phyloP scores from a whole-genome alignment of 2,113 vertebrate genomes.

The Orycteropus afer region DNA sequence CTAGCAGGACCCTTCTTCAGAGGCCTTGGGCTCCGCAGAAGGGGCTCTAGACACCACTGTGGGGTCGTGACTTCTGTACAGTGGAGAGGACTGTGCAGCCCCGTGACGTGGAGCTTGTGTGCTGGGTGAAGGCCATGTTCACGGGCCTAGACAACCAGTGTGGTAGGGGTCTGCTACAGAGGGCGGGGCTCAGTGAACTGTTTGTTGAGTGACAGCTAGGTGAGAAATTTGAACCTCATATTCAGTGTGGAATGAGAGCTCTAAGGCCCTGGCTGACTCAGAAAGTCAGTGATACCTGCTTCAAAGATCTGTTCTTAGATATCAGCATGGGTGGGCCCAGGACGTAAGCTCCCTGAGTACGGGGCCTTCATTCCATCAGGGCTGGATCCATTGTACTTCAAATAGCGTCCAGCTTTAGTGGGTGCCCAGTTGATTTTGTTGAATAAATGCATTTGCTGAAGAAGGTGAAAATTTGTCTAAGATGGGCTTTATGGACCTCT shows the following conservation, averaged over 20 bases:
- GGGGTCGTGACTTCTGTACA: not conserved
- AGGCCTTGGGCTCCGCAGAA: not conserved
- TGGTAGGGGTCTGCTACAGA: not conserved
- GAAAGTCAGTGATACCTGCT: not conserved
- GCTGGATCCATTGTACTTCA: not conserved
- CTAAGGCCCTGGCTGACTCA: not conserved
- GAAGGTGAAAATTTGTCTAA: not conserved
- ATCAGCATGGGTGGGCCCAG: not conserved
- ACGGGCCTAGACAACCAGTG: not conserved
- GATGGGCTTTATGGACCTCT: not conserved
- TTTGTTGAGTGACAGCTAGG: not conserved
- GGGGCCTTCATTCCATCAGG: not conserved
- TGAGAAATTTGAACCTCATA: not conserved
- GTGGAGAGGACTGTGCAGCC: not conserved
- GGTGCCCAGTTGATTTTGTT: not conserved
- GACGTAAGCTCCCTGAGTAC: not conserved
- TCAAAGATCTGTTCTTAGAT: not conserved
- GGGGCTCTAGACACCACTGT: not conserved
- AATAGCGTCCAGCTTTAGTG: not conserved
- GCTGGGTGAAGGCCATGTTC: not conserved
- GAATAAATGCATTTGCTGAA: not conserved
- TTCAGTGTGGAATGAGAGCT: not conserved
- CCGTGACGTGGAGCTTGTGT: not conserved
- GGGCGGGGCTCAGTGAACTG: not conserved
- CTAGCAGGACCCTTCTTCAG: not conserved